Base-by-base conservation (phyloP, 2,797 vertebrate genomes). In the Gallinago nigripennis region DNA sequence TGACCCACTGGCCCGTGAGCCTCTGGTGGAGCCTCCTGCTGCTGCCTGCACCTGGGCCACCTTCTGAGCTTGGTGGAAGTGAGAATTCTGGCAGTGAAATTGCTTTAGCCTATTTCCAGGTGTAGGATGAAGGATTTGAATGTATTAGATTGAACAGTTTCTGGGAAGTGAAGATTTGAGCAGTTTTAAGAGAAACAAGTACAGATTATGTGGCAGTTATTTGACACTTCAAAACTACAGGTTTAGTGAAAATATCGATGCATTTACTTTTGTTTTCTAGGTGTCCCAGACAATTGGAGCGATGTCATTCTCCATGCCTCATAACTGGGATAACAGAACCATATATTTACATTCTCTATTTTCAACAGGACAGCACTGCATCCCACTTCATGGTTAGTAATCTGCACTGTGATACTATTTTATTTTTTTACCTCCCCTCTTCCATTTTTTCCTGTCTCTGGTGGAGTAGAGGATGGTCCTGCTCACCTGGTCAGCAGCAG, bases 231-330 rank as follows among this genome's bases (percentile, higher is more conserved):
- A 57, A 37, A 57, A 30, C 53, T 30, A n/a, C n/a, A 16, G 1
- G 1, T 25, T 31, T 5, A 65, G 64, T 89, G 65, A 86, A 43
- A 77, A 45, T 33, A 31, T 13, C 46, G 33, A 0, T 45, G 45
- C 9, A 9, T 65, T 91, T 77, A 46, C 4, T n/a, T 91, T 77
- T 94, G 54, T 94, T 76, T 91, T 53, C 39, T 95, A 99, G 98
- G 98, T 98, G 77, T 98, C 97, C 93, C 97, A 97, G 61, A 98
- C 98, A 58, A 61, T 90, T 90, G 92, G 95, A 86, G 95, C 94
- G 30, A 96, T 93, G 95, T 94, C 94, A 28, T 95, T 96, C 93
- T 91, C 92, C 93, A 82, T 90, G 87, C 90, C 70, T 79, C 92
- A 61, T 39, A 75, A 76, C 53, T 93, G 90, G 91, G 94, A 96